Percentiles rank a stretch among this genome's conserved stretches.
Conservation (phyloP, 1,140 invertebrate species). For the Drosophila orena region DNA sequence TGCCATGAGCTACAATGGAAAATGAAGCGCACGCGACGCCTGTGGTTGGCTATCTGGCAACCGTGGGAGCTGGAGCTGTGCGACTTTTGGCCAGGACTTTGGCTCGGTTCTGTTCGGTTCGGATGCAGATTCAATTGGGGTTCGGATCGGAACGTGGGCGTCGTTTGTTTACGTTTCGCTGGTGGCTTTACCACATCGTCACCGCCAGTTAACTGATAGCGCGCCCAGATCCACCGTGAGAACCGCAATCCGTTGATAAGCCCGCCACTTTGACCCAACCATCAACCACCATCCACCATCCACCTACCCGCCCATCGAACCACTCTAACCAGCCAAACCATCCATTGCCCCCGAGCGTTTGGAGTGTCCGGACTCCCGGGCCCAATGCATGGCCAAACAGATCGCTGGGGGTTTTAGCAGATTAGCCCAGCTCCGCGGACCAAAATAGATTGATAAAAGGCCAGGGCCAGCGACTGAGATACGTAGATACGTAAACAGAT, state of each 20-base stretch:
- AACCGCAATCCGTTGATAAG: constrained; percentile 77
- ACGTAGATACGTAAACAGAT: constrained; percentile 4
- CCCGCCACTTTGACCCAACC: constrained; percentile 22
- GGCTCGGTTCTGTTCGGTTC: constrained; percentile 3
- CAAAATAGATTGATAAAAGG: constrained; percentile 42
- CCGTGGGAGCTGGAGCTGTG: constrained; percentile 15
- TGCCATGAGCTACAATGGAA: constrained; percentile 16
- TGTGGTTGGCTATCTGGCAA: constrained; percentile 51
- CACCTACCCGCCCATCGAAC: background rate
- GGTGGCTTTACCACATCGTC: constrained; percentile 22
- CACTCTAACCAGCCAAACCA: background rate
- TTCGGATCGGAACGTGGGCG: constrained; percentile 50
- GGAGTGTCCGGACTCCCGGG: constrained; percentile 13
- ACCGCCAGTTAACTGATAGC: constrained; percentile 46
- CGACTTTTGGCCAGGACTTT: constrained; percentile 57
- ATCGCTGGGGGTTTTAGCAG: constrained; percentile 48
- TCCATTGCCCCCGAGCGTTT: background rate
- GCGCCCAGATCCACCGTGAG: constrained; percentile 64
- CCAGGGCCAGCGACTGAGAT: background rate
- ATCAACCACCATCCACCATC: background rate
- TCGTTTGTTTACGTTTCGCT: constrained; percentile 77
- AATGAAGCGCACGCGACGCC: constrained; percentile 56
- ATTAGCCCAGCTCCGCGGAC: constrained; percentile 30
- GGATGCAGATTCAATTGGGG: constrained; percentile 1
- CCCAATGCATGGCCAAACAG: constrained; percentile 18